Percentiles rank a stretch among this genome's conserved stretches.
These are phyloP conservation scores for Poeciliopsis occidentalis DNA, from an alignment of 2,113 vertebrate genomes.

Conservation along the genomic window DNA sequence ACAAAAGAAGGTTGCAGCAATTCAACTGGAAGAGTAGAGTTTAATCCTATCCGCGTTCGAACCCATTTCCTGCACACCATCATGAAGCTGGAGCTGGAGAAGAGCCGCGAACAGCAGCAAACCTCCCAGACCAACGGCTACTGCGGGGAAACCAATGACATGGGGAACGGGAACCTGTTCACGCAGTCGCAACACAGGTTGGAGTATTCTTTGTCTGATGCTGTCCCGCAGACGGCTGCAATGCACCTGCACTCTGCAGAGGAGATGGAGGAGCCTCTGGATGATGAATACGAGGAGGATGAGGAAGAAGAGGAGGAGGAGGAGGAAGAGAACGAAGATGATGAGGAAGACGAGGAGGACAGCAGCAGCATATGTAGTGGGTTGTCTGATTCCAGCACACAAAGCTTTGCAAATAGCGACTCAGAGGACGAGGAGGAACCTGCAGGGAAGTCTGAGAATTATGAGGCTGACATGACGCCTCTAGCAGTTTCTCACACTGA, in stretches of 20 bases:
- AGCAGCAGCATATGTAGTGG: constrained; percentile 96
- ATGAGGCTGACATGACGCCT: constrained; percentile 78
- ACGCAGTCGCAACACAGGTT: constrained; percentile 84
- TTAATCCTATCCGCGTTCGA: constrained; percentile 98
- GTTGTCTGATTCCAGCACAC: constrained; percentile 95
- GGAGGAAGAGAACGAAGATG: constrained; percentile 81
- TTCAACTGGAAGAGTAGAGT: constrained; percentile 95
- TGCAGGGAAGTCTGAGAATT: constrained; percentile 85
- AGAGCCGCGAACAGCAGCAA: constrained; percentile 92
- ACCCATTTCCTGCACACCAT: constrained; percentile 99
- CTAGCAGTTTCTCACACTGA: constrained; percentile 76
- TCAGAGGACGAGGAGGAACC: constrained; percentile 93
- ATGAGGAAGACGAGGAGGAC: constrained; percentile 87
- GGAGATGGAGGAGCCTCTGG: constrained; percentile 87
- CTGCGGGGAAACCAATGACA: constrained; percentile 83
- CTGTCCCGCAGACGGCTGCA: constrained; percentile 83
- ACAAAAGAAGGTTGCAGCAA: constrained; percentile 98
- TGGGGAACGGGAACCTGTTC: constrained; percentile 81
- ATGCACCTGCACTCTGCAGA: constrained; percentile 89
- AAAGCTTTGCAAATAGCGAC: constrained; percentile 94
- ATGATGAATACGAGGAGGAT: constrained; percentile 90
- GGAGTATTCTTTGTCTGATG: constrained; percentile 88
- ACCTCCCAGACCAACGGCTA: constrained; percentile 86
- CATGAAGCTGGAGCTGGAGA: constrained; percentile 98
- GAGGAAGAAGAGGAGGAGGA: constrained; percentile 77